A percentile compares a stretch with the other conserved stretches of the same genome.
phyloP scores from a whole-genome alignment of 2,888 invertebrate genomes.

The Cataglyphis altisquamis region DNA sequence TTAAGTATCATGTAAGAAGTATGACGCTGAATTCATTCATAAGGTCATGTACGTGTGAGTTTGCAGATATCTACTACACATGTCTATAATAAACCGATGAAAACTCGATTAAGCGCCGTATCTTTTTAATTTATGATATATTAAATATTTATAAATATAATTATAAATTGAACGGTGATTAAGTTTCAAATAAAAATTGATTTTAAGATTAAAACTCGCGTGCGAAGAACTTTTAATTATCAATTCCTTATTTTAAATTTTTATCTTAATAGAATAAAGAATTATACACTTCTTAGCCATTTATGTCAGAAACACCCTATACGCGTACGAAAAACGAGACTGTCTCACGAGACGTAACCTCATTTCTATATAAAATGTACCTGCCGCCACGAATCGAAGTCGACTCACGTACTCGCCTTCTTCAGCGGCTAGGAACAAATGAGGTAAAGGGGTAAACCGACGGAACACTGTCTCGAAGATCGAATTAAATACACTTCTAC shows the following conservation, averaged over 20 bases:
- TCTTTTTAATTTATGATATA: background rate
- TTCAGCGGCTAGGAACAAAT: constrained; percentile 31
- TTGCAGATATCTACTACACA: background rate
- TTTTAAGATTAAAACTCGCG: background rate
- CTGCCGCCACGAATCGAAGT: constrained; percentile 38
- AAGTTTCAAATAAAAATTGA: background rate
- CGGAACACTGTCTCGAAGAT: constrained; percentile 45
- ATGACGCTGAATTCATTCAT: constrained; percentile 66
- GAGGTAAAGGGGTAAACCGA: constrained; percentile 47
- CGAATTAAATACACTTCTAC: constrained; percentile 59
- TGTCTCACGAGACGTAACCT: constrained; percentile 53
- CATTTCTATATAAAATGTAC: constrained; percentile 54
- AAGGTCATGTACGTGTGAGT: constrained; percentile 32
- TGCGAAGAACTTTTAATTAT: background rate
- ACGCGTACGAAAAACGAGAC: background rate
- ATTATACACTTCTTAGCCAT: background rate
- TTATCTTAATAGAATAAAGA: background rate
- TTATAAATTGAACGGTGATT: background rate
- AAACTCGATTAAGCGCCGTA: background rate
- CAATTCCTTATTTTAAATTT: background rate
- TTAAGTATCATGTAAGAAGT: constrained; percentile 66
- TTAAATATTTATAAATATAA: background rate
- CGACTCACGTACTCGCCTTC: constrained; percentile 64
- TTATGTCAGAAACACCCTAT: background rate
- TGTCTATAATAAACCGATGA: background rate